Evolutionary conservation across 2,888 invertebrate genomes (phyloP).

Genomic region (Brachycybe producta): DNA sequence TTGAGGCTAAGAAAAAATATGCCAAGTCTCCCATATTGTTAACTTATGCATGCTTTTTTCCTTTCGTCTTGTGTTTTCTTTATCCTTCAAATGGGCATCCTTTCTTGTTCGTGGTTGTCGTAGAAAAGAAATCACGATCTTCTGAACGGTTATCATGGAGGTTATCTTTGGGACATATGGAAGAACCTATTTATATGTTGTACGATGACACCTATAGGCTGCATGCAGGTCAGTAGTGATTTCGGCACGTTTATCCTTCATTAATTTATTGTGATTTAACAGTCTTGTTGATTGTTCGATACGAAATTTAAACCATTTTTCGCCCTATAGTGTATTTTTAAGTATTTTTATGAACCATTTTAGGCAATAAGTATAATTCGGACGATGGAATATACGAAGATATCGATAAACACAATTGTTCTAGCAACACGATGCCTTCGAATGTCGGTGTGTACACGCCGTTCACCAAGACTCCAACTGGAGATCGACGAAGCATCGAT

Average conservation of each 20-base stretch:
- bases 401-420: constrained; percentile 17
- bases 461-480: constrained; percentile 25
- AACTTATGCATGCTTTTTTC: no score
- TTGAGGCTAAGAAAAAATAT: no score
- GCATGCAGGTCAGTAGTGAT: constrained; percentile 18
- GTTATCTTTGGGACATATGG: constrained; percentile 13
- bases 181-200: constrained; percentile 25
- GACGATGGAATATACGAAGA: constrained; percentile 23
- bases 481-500: constrained; percentile 47
- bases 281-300: constrained; percentile 25
- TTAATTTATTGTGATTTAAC: no score
- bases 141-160: constrained; percentile 8
- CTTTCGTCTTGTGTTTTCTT: no score
- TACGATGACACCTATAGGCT: constrained; percentile 25
- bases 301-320: constrained; percentile 23
- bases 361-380: constrained; percentile 3
- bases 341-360: not conserved
- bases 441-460: not conserved
- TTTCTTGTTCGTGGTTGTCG: not conserved
- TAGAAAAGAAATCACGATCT: constrained; percentile 12
- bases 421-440: constrained; percentile 1
- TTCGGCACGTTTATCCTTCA: not conserved
- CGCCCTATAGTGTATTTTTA: constrained; percentile 6
- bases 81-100: no score
- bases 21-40: no score